These are phyloP conservation scores for Solen grandis DNA, from an alignment of 1,140 invertebrate species.

Conservation along the genomic window DNA sequence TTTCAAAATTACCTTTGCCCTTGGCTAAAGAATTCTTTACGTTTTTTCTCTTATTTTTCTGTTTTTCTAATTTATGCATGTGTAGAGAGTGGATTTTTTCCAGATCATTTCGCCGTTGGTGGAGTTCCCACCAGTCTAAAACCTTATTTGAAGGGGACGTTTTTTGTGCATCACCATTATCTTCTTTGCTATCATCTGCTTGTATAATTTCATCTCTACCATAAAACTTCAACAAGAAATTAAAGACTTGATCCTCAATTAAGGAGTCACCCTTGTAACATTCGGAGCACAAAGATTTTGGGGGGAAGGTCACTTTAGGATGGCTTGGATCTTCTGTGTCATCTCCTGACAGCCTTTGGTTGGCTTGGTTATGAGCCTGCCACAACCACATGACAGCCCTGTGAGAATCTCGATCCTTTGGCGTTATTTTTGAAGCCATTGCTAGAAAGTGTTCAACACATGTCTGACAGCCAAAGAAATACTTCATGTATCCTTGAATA, in stretches of 20 bases:
- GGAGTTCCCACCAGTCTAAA: slow-evolving; percentile 75
- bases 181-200: slow-evolving; percentile 8
- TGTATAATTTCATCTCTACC: slow-evolving; percentile 61
- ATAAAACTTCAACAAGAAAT: slow-evolving; percentile 90
- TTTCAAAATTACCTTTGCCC: neutral
- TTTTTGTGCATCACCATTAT: no score
- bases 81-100: slow-evolving; percentile 64
- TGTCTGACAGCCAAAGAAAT: slow-evolving; percentile 97
- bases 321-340: slow-evolving; percentile 93
- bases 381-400: slow-evolving; percentile 96
- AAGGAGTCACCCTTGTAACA: slow-evolving; percentile 85
- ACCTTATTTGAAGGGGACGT: slow-evolving; percentile 41
- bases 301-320: slow-evolving; percentile 96
- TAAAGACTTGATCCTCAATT: slow-evolving; percentile 87
- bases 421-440: slow-evolving; percentile 85
- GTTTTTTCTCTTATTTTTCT: no score
- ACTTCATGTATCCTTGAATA: slow-evolving; percentile 93
- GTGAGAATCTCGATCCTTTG: slow-evolving; percentile 86
- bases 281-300: slow-evolving; percentile 85
- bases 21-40: no score
- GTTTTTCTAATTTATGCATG: slow-evolving; percentile 53
- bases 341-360: slow-evolving; percentile 92
- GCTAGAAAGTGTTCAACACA: slow-evolving; percentile 92
- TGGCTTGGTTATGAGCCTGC: slow-evolving; percentile 94
- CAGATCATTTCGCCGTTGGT: slow-evolving; percentile 68